These are phyloP conservation scores for Synergus japonicus DNA, from an alignment of 2,888 invertebrate species.

Conservation along the genomic window DNA sequence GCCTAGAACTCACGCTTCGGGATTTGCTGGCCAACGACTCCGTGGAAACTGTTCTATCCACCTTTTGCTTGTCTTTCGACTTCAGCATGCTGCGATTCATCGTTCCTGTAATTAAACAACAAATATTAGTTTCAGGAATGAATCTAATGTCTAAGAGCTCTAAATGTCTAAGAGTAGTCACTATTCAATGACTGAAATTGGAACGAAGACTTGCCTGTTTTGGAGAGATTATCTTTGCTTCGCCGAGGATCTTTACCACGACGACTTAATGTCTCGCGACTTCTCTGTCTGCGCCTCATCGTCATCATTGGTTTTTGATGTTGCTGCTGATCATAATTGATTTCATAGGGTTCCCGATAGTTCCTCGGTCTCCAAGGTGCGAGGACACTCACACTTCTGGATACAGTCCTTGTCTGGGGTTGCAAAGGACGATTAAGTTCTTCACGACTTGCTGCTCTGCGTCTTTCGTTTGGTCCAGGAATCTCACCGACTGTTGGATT, in stretches of 20 bases:
- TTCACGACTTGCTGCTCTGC: slow-evolving; percentile 85
- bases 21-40: slow-evolving; percentile 81
- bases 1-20: slow-evolving; percentile 69
- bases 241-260: slow-evolving; percentile 72
- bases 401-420: slow-evolving; percentile 85
- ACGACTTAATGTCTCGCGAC: slow-evolving; percentile 73
- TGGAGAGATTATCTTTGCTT: slow-evolving; percentile 73
- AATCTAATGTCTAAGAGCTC: too few species aligned
- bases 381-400: slow-evolving; percentile 88
- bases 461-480: slow-evolving; percentile 84
- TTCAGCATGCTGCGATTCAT: slow-evolving; percentile 74
- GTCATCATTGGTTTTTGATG: slow-evolving; percentile 73
- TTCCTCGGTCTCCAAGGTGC: slow-evolving; percentile 91
- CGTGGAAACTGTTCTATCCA: slow-evolving; percentile 79
- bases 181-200: neutral
- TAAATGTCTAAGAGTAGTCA: neutral
- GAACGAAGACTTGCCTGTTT: slow-evolving; percentile 64
- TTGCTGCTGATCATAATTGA: slow-evolving; percentile 83
- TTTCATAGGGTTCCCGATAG: slow-evolving; percentile 86
- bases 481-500: slow-evolving; percentile 85
- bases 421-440: slow-evolving; percentile 83
- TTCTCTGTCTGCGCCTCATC: slow-evolving; percentile 75
- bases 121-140: neutral
- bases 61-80: slow-evolving; percentile 75
- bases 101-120: slow-evolving; percentile 65